A percentile compares a stretch with the other conserved stretches of the same genome.
Evolutionary conservation across 2,113 vertebrate species (phyloP).

Genomic region (Sarotherodon lohbergeri): DNA sequence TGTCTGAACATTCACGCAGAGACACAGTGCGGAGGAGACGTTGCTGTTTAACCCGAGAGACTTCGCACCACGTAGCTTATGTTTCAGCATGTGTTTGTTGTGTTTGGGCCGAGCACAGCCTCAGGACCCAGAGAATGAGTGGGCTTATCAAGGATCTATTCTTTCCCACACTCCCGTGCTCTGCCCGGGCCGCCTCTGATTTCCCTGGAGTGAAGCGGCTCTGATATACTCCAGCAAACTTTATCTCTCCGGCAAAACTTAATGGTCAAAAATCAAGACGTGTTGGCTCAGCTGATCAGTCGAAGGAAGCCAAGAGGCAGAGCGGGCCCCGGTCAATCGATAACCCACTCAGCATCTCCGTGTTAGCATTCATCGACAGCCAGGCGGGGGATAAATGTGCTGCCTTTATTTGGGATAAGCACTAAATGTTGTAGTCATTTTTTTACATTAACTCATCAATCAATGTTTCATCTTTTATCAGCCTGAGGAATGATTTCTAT

Average conservation of each 20-base stretch:
- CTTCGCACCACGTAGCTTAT: neutral
- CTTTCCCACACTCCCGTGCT: conserved; percentile 61
- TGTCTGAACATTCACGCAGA: neutral
- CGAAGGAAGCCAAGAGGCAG: neutral
- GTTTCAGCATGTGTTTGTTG: neutral
- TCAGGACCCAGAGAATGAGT: conserved; percentile 12
- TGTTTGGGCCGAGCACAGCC: neutral
- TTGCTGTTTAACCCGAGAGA: neutral
- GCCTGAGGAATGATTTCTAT: neutral
- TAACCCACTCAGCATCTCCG: neutral
- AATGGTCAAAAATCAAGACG: conserved; percentile 44
- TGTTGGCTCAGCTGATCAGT: conserved; percentile 28
- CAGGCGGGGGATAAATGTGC: neutral
- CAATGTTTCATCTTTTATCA: neutral
- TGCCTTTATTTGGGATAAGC: neutral
- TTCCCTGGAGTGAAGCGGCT: conserved; percentile 57
- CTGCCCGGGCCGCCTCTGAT: conserved; percentile 54
- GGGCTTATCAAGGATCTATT: conserved; percentile 60
- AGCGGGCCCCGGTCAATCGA: neutral
- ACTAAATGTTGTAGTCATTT: neutral
- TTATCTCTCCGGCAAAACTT: conserved; percentile 42
- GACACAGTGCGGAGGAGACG: neutral
- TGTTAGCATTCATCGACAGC: conserved; percentile 1
- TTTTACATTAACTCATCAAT: neutral
- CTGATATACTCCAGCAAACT: conserved; percentile 43